phyloP scores from a whole-genome alignment of 2,888 invertebrate species.

The Thera britannica region DNA sequence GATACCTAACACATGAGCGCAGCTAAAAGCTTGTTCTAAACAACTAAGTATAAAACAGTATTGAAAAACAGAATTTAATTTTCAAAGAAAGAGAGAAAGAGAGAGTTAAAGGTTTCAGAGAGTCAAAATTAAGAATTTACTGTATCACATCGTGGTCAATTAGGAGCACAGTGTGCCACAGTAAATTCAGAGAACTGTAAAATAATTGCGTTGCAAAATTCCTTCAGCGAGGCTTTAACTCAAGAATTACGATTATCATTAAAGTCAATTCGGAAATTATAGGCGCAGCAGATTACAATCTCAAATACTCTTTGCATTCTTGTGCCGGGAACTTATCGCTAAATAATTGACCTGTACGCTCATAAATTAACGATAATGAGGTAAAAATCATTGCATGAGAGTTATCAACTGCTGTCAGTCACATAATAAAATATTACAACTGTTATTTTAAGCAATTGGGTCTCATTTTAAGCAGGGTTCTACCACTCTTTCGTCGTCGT shows the following conservation, averaged over 20 bases:
- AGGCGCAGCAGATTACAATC: slow-evolving; percentile 64
- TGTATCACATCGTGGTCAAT: too few relatives aligned
- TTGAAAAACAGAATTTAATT: too few relatives aligned
- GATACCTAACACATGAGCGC: too few relatives aligned
- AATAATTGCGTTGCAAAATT: slow-evolving; percentile 39
- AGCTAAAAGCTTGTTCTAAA: too few relatives aligned
- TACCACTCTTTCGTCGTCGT: background rate
- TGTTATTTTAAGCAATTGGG: slow-evolving; percentile 47
- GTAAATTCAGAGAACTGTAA: slow-evolving; percentile 12
- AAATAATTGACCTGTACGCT: slow-evolving; percentile 67
- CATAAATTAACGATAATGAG: slow-evolving; percentile 77
- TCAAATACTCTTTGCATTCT: slow-evolving; percentile 69
- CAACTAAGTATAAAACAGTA: too few relatives aligned
- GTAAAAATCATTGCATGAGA: slow-evolving; percentile 64
- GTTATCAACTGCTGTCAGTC: slow-evolving; percentile 46
- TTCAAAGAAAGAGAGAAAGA: too few relatives aligned
- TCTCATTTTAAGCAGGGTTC: slow-evolving; percentile 1
- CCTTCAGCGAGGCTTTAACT: slow-evolving; percentile 39
- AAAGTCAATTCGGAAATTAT: slow-evolving; percentile 56
- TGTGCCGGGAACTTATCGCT: slow-evolving; percentile 68
- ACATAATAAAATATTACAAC: slow-evolving; percentile 48
- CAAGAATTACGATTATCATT: slow-evolving; percentile 45
- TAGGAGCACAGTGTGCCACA: slow-evolving; percentile 10
- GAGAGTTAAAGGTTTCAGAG: too few relatives aligned
- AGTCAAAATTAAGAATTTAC: too few relatives aligned